A percentile compares a stretch with the other conserved stretches of the same genome.
Conservation (phyloP, 2,888 invertebrate genomes). For the Dasysyrphus albostriatus region DNA sequence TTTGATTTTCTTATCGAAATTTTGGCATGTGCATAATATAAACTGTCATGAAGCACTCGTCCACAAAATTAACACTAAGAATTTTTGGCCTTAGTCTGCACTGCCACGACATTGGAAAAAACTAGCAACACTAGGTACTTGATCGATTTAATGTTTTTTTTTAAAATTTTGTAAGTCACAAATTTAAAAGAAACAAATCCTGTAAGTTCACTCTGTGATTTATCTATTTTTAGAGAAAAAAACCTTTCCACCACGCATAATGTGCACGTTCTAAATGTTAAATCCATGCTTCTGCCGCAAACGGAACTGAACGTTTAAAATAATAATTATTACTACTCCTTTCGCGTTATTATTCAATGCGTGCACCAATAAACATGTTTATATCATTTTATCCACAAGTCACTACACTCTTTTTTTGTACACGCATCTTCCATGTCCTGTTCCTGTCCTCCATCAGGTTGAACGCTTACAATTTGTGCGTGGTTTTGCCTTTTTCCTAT, state of each 20-base stretch:
- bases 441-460: constrained; percentile 33
- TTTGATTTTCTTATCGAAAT: too few species aligned
- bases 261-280: constrained; percentile 40
- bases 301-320: constrained; percentile 64
- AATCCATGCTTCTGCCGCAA: constrained; percentile 38
- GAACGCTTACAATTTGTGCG: constrained; percentile 14
- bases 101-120: too few species aligned
- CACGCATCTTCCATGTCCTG: constrained; percentile 51
- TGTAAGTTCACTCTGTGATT: not conserved
- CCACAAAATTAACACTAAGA: too few species aligned
- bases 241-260: constrained; percentile 7
- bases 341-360: constrained; percentile 62
- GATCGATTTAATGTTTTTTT: too few species aligned
- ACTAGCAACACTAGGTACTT: too few species aligned
- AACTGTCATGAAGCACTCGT: too few species aligned
- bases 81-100: too few species aligned
- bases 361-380: constrained; percentile 56
- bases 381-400: constrained; percentile 46
- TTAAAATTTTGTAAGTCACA: too few species aligned
- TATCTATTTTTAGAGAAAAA: constrained; percentile 47
- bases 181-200: not conserved
- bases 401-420: constrained; percentile 14
- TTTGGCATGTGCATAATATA: too few species aligned
- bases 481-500: not conserved
- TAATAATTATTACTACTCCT: constrained; percentile 58